Conservation (phyloP, 2,888 invertebrate genomes). For the Tetragonisca angustula region DNA sequence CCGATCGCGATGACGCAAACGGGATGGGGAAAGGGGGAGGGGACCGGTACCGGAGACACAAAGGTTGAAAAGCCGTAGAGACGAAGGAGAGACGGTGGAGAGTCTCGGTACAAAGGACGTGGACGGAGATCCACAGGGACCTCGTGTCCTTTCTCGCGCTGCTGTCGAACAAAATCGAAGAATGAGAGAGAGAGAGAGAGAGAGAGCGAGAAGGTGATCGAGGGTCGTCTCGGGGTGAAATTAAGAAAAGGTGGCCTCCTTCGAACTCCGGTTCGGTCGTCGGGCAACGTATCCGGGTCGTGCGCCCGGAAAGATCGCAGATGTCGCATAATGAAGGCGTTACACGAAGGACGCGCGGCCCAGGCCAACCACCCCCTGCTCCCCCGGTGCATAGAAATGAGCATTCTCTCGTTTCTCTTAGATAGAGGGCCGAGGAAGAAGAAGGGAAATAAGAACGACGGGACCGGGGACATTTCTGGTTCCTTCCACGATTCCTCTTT, state of each 20-base stretch:
- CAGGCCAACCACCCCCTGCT: conserved; percentile 8
- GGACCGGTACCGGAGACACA: background rate
- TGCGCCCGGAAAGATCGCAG: conserved; percentile 66
- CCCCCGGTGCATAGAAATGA: conserved; percentile 58
- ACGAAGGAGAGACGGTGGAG: background rate
- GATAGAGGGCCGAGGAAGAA: conserved; percentile 52
- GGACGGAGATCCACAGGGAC: background rate
- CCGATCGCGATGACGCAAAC: background rate
- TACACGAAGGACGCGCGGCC: conserved; percentile 64
- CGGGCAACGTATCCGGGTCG: conserved; percentile 57
- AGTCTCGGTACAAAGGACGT: conserved; percentile 5
- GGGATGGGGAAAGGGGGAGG: no score
- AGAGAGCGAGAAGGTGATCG: background rate
- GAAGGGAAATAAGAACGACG: conserved; percentile 43
- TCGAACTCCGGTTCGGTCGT: conserved; percentile 4
- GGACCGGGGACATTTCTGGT: background rate
- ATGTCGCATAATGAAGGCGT: conserved; percentile 74
- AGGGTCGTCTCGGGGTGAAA: conserved; percentile 41
- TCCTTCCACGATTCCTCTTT: conserved; percentile 22
- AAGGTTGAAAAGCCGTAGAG: background rate
- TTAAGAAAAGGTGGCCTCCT: conserved; percentile 55
- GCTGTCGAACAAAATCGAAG: background rate
- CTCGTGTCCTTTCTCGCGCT: background rate
- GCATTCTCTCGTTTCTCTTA: conserved; percentile 55
- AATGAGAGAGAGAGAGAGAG: background rate